Conservation (phyloP, 2,113 vertebrate species). For the Tragelaphus strepsiceros region DNA sequence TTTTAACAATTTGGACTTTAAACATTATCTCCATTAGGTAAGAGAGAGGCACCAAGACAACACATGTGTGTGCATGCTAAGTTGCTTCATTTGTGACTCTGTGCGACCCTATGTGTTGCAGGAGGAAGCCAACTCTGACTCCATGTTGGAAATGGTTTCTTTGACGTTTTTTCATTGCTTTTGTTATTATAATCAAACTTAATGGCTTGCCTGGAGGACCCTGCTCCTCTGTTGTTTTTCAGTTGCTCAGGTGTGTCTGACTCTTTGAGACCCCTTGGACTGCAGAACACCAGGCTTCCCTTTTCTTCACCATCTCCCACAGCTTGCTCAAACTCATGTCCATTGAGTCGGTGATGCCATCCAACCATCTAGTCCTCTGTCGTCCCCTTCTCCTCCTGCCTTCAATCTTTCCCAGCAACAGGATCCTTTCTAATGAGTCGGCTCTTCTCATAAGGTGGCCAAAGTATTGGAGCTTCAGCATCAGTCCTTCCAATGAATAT, state of each 20-base stretch:
- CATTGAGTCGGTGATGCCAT: neutral
- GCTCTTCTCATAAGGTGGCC: neutral
- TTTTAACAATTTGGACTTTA: neutral
- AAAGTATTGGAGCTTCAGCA: neutral
- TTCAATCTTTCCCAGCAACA: neutral
- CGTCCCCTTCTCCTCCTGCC: neutral
- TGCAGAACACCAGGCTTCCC: neutral
- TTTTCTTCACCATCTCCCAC: neutral
- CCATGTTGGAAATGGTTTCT: neutral
- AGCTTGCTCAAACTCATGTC: neutral
- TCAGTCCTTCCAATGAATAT: neutral
- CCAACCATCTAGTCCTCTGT: neutral
- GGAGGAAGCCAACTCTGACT: neutral
- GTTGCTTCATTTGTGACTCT: neutral
- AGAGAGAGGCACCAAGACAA: neutral
- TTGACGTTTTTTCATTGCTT: neutral
- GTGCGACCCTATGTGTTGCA: neutral
- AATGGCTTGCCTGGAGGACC: neutral
- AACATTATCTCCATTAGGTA: neutral
- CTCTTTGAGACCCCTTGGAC: neutral
- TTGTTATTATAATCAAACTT: neutral
- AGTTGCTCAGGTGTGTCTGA: neutral
- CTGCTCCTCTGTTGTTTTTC: neutral
- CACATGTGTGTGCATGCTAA: neutral
- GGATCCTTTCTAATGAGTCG: neutral